Evolutionary conservation across 2,113 vertebrate species (phyloP), one percentile per base, ranked within the genome.

Genomic region (Brachirus orientalis): DNA sequence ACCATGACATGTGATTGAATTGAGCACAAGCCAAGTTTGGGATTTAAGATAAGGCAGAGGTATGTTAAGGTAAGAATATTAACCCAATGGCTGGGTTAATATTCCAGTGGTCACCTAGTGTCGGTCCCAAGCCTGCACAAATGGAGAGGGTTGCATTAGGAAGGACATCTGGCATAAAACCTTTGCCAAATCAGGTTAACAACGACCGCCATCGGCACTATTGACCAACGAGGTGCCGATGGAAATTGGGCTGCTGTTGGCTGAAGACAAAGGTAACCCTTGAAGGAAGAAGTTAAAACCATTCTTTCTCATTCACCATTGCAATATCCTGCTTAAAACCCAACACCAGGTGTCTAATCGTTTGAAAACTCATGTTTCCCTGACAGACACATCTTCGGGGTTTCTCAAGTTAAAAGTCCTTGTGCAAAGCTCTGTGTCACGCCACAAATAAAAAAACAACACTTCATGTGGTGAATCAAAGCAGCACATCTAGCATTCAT

Each of bases 381-480:
- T 69, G 54, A 80, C 38, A 65, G 64, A 56, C 43, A 12, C 1
- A 18, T 55, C 18, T 62, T 61, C 52, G 46, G 69, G 47, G 56
- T 44, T 51, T 63, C 45, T 50, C 0, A 7, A 77, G 51, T 75
- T 33, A 47, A 71, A 38, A 76, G 62, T 71, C 75, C 35, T 54
- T 9, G 17, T 7, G 35, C 51, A 45, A 76, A 52, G 58, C 64
- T 56, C 45, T 5, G 7, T 38, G 63, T 66, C 64, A 45, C 19
- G 47, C 17, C 20, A 1, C 51, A 61, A 72, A 75, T 19, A 76
- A 69, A 67, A 69, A 68, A 55, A 64, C 40, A 69, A 60, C 55
- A 47, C 63, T 79, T 63, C 33, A 62, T 7, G 36, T 1, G 57
- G 36, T 1, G 47, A 62, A 86, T 82, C 72, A 88, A 88, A 85